Evolutionary conservation across 2,888 invertebrate genomes (phyloP).

Genomic region (Eristalis arbustorum): DNA sequence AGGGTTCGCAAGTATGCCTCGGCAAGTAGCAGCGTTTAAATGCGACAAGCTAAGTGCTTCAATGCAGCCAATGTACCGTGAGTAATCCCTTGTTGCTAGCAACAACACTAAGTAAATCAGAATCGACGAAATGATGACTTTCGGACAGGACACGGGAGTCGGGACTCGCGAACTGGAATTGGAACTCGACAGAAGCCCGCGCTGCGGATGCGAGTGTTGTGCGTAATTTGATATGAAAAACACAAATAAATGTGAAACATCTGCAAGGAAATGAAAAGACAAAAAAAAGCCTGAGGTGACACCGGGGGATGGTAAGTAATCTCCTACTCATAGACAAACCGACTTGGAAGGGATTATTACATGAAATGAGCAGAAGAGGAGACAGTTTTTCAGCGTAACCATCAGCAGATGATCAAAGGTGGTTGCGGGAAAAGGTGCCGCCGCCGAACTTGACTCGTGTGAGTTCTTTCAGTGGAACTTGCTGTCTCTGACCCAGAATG

Average conservation of each 20-base stretch:
- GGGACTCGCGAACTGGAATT: not conserved
- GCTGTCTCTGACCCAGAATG: too few species aligned
- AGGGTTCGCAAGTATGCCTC: constrained; percentile 37
- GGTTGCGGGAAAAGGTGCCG: too few species aligned
- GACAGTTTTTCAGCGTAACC: not conserved
- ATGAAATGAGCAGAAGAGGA: not conserved
- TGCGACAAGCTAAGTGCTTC: constrained; percentile 68
- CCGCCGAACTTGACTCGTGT: too few species aligned
- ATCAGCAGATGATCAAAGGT: too few species aligned
- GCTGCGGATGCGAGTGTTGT: not conserved
- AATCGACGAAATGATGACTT: not conserved
- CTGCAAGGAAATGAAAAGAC: constrained; percentile 5
- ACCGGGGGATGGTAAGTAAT: not conserved
- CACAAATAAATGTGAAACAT: constrained; percentile 16
- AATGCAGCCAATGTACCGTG: constrained; percentile 71
- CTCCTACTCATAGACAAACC: not conserved
- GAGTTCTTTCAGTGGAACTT: not conserved
- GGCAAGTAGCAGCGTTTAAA: constrained; percentile 44
- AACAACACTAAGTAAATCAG: not conserved
- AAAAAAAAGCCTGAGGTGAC: not conserved
- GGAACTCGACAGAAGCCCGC: not conserved
- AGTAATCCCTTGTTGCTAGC: constrained; percentile 67
- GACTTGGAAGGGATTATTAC: not conserved
- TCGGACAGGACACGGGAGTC: not conserved
- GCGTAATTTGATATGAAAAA: constrained; percentile 27